Conservation (phyloP, 2,797 vertebrate genomes). For the Choloepus didactylus region DNA sequence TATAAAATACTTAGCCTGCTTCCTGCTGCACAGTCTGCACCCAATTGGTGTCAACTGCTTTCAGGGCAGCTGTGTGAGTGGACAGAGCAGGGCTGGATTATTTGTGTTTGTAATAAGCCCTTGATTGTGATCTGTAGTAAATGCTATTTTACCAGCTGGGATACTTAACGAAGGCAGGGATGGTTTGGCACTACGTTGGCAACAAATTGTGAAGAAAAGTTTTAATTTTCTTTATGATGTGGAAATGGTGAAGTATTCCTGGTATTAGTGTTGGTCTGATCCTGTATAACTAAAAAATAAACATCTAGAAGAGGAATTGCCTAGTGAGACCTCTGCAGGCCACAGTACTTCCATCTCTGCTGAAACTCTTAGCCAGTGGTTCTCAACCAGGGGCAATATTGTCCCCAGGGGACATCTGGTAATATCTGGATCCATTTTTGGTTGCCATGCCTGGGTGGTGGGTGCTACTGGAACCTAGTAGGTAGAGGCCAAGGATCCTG, state of each 20-base stretch:
- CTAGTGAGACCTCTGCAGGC: background rate
- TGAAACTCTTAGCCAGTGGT: background rate
- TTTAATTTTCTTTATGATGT: background rate
- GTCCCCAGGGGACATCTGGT: too few species aligned
- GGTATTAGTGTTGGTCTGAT: background rate
- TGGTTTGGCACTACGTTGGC: background rate
- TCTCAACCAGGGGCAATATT: too few species aligned
- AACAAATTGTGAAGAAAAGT: background rate
- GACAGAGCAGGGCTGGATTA: background rate
- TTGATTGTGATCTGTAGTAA: background rate
- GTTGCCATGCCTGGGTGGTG: background rate
- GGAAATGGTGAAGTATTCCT: background rate
- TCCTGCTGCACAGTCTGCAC: background rate
- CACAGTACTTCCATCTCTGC: background rate
- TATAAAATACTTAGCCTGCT: background rate
- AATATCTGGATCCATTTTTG: background rate
- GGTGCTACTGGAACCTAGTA: too few species aligned
- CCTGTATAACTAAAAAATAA: background rate
- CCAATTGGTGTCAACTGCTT: background rate
- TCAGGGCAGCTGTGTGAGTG: too few species aligned
- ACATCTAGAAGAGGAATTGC: background rate
- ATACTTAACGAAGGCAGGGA: background rate
- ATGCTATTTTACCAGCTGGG: background rate
- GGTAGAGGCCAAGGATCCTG: background rate
- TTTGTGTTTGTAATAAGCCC: background rate